Evolutionary conservation across 2,888 invertebrate species (phyloP), one percentile per base, ranked within the genome.

Genomic region (Willowsia nigromaculata): DNA sequence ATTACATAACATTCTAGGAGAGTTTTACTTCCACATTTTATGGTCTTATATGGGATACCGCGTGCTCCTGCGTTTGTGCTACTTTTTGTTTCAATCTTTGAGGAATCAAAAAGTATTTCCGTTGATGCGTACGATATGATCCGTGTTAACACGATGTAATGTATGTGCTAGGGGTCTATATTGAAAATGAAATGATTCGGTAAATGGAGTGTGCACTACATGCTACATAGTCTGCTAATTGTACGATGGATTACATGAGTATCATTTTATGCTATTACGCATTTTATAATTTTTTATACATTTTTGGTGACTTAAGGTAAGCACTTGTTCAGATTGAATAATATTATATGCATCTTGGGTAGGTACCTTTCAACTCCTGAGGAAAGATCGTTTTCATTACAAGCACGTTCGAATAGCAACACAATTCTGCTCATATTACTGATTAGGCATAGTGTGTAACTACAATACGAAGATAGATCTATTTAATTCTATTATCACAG

Each of bases 11-110:
- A 27, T 25, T 68, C 37, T 9, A 47, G 40, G 37, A 83, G 7
- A 65, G 40, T 82, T 81, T 71, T 47, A 82, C 87, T 87, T 87
- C 87, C 87, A 87, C 82, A 87, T 74, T 81, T 71, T 78, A n/a
- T 78, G n/a, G 30, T 65, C 43, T 50, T 33, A 18, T 65, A 25
- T 7, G 18, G 1, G 25, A 76, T 33, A 78, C 43, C 30, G 43
- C 74, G 81, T 82, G 82, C 82, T 81, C 81, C 81, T 87, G 80
- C 56, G 25, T 50, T 80, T 86, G 87, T 87, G 87, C 87, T 33
- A 87, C 82, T 87, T 87, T 82, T 87, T 87, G 56, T 81, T 82
- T 82, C 68, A 80, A 43, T 59, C 30, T 62, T 76, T 27, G 30
- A 71, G 81, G 81, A 81, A 68, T 81, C 56, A 86, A 62, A 62